Conservation (phyloP, 2,113 vertebrate species). For the Pedetes capensis region DNA sequence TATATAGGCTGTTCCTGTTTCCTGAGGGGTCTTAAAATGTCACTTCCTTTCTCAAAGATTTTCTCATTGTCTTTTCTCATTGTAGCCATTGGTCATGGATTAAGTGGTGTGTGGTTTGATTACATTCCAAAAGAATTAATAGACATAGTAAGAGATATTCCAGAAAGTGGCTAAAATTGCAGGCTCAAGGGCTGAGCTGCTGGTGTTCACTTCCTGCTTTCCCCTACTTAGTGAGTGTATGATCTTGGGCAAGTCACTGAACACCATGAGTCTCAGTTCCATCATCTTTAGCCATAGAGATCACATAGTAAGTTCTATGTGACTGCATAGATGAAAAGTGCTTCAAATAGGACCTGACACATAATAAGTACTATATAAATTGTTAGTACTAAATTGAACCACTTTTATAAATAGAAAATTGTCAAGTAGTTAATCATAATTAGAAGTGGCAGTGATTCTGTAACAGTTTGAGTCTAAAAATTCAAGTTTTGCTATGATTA, state of each 20-base stretch:
- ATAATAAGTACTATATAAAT: not conserved
- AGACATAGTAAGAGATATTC: not conserved
- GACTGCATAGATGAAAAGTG: not conserved
- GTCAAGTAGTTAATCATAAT: not conserved
- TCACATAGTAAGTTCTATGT: not conserved
- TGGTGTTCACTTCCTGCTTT: not conserved
- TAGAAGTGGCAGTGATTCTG: not conserved
- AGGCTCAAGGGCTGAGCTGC: not conserved
- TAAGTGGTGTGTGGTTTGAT: not conserved
- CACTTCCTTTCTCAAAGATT: not conserved
- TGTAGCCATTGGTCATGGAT: not conserved
- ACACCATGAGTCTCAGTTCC: not conserved
- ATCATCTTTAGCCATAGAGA: not conserved
- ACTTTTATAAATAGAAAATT: constrained; percentile 21
- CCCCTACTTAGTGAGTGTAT: not conserved
- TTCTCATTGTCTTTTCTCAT: not conserved
- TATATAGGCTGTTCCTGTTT: not conserved
- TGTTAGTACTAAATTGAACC: not conserved
- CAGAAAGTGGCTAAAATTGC: not conserved
- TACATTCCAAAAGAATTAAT: not conserved
- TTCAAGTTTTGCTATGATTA: not conserved
- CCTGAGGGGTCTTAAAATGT: not conserved
- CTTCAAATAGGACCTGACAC: not conserved
- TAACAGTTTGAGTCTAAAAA: not conserved
- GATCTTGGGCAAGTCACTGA: not conserved